These are phyloP conservation scores for Zosterops borbonicus DNA, from an alignment of 2,113 vertebrate genomes.

Conservation along the genomic window DNA sequence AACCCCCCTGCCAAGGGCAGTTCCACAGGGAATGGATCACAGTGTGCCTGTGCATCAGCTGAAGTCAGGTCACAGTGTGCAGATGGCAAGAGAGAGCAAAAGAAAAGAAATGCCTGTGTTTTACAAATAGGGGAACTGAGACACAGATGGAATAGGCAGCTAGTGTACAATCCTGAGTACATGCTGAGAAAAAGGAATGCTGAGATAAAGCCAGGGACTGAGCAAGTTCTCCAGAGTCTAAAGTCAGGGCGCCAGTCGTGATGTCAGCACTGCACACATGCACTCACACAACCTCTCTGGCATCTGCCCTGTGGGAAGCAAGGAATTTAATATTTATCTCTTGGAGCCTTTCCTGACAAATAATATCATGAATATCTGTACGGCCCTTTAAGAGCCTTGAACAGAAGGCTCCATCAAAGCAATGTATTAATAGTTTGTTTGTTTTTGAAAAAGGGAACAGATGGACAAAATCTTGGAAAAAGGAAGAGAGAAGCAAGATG, in stretches of 20 bases:
- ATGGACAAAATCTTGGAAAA: conserved; percentile 54
- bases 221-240: neutral
- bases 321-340: conserved; percentile 37
- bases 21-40: rapidly evolving
- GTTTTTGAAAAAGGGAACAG: conserved; percentile 51
- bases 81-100: neutral
- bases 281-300: neutral
- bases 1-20: neutral
- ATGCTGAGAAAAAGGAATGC: neutral
- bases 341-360: conserved; percentile 32
- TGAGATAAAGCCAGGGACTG: neutral
- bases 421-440: conserved; percentile 64
- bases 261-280: neutral
- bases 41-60: neutral
- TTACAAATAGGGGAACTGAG: neutral
- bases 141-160: neutral
- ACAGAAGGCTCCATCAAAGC: conserved; percentile 52
- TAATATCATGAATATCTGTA: conserved; percentile 1
- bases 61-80: neutral
- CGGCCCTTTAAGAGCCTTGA: conserved; percentile 22
- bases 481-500: conserved; percentile 36
- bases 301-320: neutral
- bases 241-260: neutral
- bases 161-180: neutral
- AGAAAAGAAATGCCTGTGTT: neutral